Percentiles rank a stretch among this genome's conserved stretches.
Conservation (phyloP, 2,888 invertebrate species). For the Drosophila testacea region DNA sequence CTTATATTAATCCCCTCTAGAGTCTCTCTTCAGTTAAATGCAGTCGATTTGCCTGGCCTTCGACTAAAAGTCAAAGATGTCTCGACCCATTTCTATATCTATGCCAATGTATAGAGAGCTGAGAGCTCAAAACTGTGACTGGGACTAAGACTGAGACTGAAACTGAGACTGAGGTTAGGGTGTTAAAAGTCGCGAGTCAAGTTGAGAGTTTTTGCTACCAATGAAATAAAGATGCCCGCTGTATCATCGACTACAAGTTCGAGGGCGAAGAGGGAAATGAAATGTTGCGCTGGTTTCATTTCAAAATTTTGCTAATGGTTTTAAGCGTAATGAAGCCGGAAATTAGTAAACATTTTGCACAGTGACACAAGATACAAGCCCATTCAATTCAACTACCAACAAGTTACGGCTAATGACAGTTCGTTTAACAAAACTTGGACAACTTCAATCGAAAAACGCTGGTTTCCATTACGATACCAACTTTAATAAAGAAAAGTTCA, state of each 20-base stretch:
- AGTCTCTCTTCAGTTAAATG: constrained; percentile 34
- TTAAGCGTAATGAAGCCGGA: constrained; percentile 80
- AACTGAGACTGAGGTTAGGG: neutral
- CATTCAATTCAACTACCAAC: too few relatives aligned
- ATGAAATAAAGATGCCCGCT: constrained; percentile 66
- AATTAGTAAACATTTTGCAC: constrained; percentile 75
- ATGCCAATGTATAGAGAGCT: constrained; percentile 27
- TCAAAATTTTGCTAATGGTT: constrained; percentile 76
- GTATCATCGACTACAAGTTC: constrained; percentile 19
- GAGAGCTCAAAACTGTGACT: neutral
- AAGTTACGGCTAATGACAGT: too few relatives aligned
- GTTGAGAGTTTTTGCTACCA: constrained; percentile 53
- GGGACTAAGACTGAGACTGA: neutral
- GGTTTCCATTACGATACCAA: too few relatives aligned
- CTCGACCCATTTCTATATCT: constrained; percentile 34
- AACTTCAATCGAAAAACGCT: too few relatives aligned
- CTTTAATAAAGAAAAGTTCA: too few relatives aligned
- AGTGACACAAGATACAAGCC: constrained; percentile 35
- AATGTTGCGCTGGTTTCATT: constrained; percentile 56
- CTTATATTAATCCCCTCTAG: neutral
- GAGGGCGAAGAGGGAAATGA: neutral
- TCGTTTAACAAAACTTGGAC: too few relatives aligned
- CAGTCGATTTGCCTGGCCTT: constrained; percentile 24
- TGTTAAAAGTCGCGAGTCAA: constrained; percentile 51
- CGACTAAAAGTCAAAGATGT: constrained; percentile 44